Conservation (phyloP, 2,113 vertebrate genomes). For the Prolemur simus region DNA sequence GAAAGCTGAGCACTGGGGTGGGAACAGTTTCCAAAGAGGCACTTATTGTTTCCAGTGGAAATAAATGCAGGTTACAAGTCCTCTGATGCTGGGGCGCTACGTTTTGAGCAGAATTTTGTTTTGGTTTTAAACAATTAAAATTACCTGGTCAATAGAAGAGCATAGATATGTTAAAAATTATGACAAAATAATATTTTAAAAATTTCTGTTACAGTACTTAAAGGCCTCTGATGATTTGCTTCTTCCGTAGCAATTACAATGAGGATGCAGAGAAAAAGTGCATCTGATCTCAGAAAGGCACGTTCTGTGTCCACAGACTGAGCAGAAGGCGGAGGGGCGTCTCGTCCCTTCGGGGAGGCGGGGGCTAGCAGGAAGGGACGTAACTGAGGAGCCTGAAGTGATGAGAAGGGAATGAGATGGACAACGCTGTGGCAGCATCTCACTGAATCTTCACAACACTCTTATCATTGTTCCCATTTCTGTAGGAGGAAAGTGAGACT, state of each 20-base stretch:
- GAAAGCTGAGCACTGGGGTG: conserved; percentile 63
- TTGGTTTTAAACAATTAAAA: neutral
- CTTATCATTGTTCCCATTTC: neutral
- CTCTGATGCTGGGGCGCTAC: neutral
- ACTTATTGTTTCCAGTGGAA: conserved; percentile 66
- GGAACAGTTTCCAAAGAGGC: neutral
- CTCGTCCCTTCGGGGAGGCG: neutral
- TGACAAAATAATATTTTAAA: neutral
- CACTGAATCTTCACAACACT: rapidly evolving
- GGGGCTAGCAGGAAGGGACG: neutral
- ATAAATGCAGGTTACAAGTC: neutral
- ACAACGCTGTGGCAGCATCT: rapidly evolving
- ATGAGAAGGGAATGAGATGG: rapidly evolving
- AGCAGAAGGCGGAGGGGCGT: rapidly evolving
- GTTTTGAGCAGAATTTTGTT: neutral
- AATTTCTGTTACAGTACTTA: neutral
- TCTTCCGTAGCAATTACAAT: neutral
- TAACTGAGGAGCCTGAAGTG: neutral
- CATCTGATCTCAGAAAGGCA: neutral
- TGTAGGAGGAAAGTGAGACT: neutral
- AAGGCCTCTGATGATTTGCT: neutral
- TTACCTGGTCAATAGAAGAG: neutral
- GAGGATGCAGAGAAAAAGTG: neutral
- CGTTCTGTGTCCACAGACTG: rapidly evolving
- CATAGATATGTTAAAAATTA: rapidly evolving